phyloP scores from a whole-genome alignment of 2,888 invertebrate genomes.

The Asteroscopus sphinx region DNA sequence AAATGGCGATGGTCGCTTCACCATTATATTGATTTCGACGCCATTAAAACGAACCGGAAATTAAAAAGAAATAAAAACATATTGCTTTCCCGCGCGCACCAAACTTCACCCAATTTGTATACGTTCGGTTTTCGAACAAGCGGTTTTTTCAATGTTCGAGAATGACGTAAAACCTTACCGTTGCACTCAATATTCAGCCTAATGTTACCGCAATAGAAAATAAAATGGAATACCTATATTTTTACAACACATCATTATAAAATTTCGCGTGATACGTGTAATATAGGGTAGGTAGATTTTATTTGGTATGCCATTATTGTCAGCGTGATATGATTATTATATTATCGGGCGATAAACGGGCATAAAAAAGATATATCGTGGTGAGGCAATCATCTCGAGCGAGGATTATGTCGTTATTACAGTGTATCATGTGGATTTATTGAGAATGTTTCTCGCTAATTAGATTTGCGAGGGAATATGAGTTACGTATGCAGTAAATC shows the following conservation, averaged over 20 bases:
- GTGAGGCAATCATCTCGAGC: slow-evolving; percentile 82
- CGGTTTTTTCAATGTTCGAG: slow-evolving; percentile 64
- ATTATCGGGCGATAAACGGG: slow-evolving; percentile 88
- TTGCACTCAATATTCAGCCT: slow-evolving; percentile 55
- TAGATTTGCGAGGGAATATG: slow-evolving; percentile 60
- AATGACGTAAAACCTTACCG: slow-evolving; percentile 62
- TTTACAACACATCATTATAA: slow-evolving; percentile 57
- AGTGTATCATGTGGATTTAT: slow-evolving; percentile 84
- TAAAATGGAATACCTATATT: slow-evolving; percentile 14
- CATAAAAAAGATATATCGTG: slow-evolving; percentile 87
- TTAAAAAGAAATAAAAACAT: slow-evolving; percentile 89
- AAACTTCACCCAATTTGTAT: slow-evolving; percentile 88
- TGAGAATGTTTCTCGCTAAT: slow-evolving; percentile 77
- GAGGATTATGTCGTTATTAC: slow-evolving; percentile 84
- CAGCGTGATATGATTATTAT: slow-evolving; percentile 88
- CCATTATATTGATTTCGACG: slow-evolving; percentile 89
- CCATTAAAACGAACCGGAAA: slow-evolving; percentile 89
- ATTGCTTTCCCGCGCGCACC: slow-evolving; percentile 88
- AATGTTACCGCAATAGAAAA: slow-evolving; percentile 21
- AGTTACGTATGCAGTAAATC: slow-evolving; percentile 45
- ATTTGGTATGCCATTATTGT: slow-evolving; percentile 88
- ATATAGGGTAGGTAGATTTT: slow-evolving; percentile 86
- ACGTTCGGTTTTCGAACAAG: slow-evolving; percentile 83
- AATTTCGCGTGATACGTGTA: slow-evolving; percentile 65
- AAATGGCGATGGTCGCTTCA: slow-evolving; percentile 83